Evolutionary conservation across 2,797 vertebrate genomes (phyloP).

Genomic region (Pangasius larnaudii): DNA sequence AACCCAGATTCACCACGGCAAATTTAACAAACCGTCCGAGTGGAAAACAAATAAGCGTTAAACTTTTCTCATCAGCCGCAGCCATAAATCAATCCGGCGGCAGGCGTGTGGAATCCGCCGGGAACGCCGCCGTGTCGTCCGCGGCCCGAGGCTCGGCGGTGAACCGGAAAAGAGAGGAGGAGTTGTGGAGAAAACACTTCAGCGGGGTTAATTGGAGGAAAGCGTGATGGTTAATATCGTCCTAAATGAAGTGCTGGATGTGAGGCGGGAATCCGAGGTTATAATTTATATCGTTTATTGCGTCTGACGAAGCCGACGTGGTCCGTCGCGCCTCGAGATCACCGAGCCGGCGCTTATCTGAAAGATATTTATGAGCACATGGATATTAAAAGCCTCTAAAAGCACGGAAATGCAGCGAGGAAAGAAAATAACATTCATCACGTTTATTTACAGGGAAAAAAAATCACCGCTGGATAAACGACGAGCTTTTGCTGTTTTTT

Average conservation of each 20-base stretch:
- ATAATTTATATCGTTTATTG: not conserved
- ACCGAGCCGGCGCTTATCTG: not conserved
- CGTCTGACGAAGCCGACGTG: not conserved
- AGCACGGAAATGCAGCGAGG: not conserved
- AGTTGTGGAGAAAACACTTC: not conserved
- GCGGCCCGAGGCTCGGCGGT: not conserved
- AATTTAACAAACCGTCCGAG: slow-evolving; percentile 47
- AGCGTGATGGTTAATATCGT: slow-evolving; percentile 14
- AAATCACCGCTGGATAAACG: not conserved
- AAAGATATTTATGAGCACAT: slow-evolving; percentile 5
- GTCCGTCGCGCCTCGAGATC: not conserved
- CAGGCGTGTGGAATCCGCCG: slow-evolving; percentile 28
- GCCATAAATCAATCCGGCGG: slow-evolving; percentile 19
- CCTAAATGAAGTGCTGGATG: slow-evolving; percentile 3
- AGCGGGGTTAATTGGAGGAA: slow-evolving; percentile 19
- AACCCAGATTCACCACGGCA: slow-evolving; percentile 17
- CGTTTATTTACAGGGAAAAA: not conserved
- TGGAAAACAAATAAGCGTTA: slow-evolving; percentile 44
- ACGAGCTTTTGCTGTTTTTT: not conserved
- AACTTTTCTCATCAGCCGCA: slow-evolving; percentile 15
- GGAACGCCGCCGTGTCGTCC: not conserved
- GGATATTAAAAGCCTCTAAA: slow-evolving; percentile 10
- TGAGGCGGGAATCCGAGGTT: not conserved
- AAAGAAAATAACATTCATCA: slow-evolving; percentile 10
- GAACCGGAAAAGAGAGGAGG: not conserved